phyloP scores from a whole-genome alignment of 2,797 vertebrate species.

The Squalus acanthias region DNA sequence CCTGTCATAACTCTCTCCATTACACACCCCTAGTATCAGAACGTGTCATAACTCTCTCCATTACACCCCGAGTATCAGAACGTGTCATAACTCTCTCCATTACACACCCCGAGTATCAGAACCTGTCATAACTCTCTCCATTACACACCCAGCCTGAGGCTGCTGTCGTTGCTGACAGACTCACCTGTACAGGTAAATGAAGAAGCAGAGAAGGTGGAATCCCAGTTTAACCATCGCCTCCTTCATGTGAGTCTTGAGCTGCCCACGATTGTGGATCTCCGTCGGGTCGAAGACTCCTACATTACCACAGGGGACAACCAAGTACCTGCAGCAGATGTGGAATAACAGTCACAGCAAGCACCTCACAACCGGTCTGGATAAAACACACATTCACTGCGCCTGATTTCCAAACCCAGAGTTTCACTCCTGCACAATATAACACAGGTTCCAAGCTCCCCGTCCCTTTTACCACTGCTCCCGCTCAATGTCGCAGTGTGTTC shows the following conservation, averaged over 20 bases:
- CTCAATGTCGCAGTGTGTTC: too few relatives aligned
- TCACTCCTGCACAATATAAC: slow-evolving; percentile 22
- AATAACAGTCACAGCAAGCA: not conserved
- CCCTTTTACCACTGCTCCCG: too few relatives aligned
- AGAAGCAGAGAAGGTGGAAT: slow-evolving; percentile 97
- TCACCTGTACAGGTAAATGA: slow-evolving; percentile 97
- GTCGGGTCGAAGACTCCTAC: slow-evolving; percentile 97
- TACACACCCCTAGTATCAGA: too few relatives aligned
- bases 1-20: too few relatives aligned
- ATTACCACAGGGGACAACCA: slow-evolving; percentile 92
- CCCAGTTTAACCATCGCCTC: slow-evolving; percentile 97
- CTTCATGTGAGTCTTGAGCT: slow-evolving; percentile 95
- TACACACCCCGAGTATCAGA: not conserved
- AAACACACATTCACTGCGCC: too few relatives aligned
- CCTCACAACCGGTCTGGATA: not conserved
- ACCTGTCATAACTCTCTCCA: not conserved
- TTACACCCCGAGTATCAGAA: too few relatives aligned
- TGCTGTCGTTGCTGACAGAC: slow-evolving; percentile 38
- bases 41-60: too few relatives aligned
- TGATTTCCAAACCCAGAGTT: slow-evolving; percentile 38
- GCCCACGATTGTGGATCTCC: slow-evolving; percentile 94
- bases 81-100: not conserved
- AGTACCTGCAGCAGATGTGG: slow-evolving; percentile 59
- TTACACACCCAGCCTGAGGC: too few relatives aligned
- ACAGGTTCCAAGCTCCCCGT: not conserved